Evolutionary conservation across 1,140 invertebrate genomes (phyloP), one percentile per base, ranked within the genome.

Genomic region (Rhagoletis pomonella): DNA sequence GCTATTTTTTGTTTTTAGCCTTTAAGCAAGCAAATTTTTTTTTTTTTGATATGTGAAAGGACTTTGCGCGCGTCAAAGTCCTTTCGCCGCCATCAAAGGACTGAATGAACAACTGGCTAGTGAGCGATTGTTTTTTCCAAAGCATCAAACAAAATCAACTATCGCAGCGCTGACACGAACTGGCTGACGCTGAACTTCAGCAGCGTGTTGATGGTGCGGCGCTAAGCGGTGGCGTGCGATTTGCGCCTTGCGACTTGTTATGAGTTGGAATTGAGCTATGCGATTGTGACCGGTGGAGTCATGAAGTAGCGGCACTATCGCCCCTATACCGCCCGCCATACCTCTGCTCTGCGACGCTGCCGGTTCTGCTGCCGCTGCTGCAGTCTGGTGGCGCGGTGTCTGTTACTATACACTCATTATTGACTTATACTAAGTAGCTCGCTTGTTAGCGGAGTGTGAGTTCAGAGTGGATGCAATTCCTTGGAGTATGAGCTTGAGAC

Each of bases 1-100:
- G 44, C n/a, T 55, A 19, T 55, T 81, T 55, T 73, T 47, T 55
- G 14, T 55, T n/a, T 55, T 81, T 81, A n/a, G 29, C 29, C 29
- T 29, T 29, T 29, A 29, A 29, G 29, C 29, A 29, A 29, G 29
- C 29, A 29, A 29, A n/a, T n/a, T 77, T 77, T 73, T 73, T 42
- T 64, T 64, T 64, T 64, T 64, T 64, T 29, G 29, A 5, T n/a
- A n/a, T 19, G 73, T 81, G 73, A 55, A 81, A 81, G 73, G 73
- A 81, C 73, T 55, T 81, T 81, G 73, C 44, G 73, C 73, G 47
- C 73, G 73, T 81, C 73, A 81, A 81, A 81, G 73, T 81, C 73
- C 17, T 81, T 58, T 81, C 73, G 73, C 73, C 47, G 73, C 73
- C 73, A 29, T 81, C 73, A 81, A 81, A 81, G 73, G 73, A 81